Evolutionary conservation across 2,888 invertebrate genomes (phyloP).

Genomic region (Alcis repandata): DNA sequence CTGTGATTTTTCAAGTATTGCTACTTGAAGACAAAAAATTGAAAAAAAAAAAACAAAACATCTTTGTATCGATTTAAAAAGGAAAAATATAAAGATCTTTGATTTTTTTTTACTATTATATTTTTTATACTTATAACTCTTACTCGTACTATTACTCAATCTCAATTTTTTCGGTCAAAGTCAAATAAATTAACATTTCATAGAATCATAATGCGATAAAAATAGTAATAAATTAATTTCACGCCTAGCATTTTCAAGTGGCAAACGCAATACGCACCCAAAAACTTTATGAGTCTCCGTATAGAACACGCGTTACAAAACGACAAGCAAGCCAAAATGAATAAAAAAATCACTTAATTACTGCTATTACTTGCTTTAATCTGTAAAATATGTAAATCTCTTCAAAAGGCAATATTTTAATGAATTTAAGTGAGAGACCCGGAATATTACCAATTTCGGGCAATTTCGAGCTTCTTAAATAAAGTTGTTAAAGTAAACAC

Average conservation of each 20-base stretch:
- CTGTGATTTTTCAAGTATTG: no score
- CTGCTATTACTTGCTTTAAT: constrained; percentile 51
- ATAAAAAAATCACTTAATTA: constrained; percentile 42
- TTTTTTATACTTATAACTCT: no score
- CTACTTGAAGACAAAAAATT: no score
- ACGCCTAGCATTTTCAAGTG: constrained; percentile 11
- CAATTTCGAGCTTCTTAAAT: constrained; percentile 29
- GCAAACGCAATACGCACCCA: constrained; percentile 4
- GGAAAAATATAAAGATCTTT: no score
- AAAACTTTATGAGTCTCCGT: constrained; percentile 31
- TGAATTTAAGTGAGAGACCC: constrained; percentile 13
- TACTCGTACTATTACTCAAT: no score
- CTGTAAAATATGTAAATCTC: constrained; percentile 50
- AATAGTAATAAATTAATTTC: background rate
- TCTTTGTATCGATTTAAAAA: no score
- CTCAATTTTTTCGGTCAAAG: no score
- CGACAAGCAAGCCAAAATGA: constrained; percentile 34
- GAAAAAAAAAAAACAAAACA: no score
- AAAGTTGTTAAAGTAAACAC: constrained; percentile 48
- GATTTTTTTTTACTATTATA: no score
- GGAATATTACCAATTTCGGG: constrained; percentile 29
- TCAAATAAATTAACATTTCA: background rate
- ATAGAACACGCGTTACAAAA: constrained; percentile 46
- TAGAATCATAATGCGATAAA: background rate
- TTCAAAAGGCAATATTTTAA: constrained; percentile 32